A percentile compares a stretch with the other conserved stretches of the same genome.
Evolutionary conservation across 1,140 invertebrate species (phyloP).

Genomic region (Bilobella aurantiaca): DNA sequence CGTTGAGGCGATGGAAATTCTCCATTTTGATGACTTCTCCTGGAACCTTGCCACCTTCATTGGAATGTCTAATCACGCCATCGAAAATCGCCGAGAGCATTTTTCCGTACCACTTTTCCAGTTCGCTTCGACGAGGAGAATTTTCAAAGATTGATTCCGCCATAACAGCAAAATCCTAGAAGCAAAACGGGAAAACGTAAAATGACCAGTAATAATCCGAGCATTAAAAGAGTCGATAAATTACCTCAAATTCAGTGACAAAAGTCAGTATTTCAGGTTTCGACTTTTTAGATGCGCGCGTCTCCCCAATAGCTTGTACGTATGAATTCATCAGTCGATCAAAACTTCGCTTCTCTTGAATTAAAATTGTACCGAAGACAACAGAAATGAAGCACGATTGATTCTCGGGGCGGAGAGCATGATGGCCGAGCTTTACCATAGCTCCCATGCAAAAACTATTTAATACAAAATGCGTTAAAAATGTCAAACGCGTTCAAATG

Average conservation of each 20-base stretch:
- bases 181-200: neutral
- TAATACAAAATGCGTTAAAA: constrained; percentile 22
- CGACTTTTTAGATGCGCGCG: constrained; percentile 55
- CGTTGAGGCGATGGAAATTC: constrained; percentile 92
- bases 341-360: constrained; percentile 89
- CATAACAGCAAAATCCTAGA: constrained; percentile 69
- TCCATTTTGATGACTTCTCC: constrained; percentile 91
- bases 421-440: constrained; percentile 73
- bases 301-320: constrained; percentile 69
- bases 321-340: constrained; percentile 86
- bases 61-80: constrained; percentile 64
- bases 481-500: no score
- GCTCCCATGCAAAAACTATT: constrained; percentile 84
- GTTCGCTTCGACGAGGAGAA: constrained; percentile 79
- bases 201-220: constrained; percentile 14
- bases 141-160: constrained; percentile 78
- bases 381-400: constrained; percentile 82
- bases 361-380: constrained; percentile 73
- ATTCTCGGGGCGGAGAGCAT: constrained; percentile 81
- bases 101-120: constrained; percentile 89
- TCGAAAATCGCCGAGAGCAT: constrained; percentile 78
- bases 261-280: constrained; percentile 89
- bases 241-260: constrained; percentile 74
- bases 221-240: neutral
- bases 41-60: constrained; percentile 85